A percentile compares a stretch with the other conserved stretches of the same genome.
Evolutionary conservation across 2,113 vertebrate genomes (phyloP).

Genomic region (Haemorhous mexicanus): DNA sequence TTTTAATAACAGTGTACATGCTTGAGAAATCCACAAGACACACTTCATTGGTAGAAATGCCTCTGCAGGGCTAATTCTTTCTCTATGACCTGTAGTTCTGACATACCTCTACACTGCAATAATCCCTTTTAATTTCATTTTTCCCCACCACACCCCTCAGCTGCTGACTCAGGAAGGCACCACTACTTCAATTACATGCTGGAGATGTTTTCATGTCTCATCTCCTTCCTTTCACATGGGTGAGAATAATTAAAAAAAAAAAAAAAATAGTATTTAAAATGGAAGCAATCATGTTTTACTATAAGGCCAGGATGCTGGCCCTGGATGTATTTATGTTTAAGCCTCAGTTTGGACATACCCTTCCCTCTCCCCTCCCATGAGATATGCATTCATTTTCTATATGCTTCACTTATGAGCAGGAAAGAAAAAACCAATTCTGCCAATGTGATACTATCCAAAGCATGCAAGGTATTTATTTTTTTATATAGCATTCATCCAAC

Average conservation of each 20-base stretch:
- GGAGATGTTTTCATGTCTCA: not conserved
- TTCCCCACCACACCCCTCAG: too few species aligned
- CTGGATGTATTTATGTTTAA: not conserved
- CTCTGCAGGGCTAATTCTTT: not conserved
- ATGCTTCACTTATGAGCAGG: not conserved
- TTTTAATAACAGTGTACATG: not conserved
- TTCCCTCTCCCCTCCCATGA: not conserved
- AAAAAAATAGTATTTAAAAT: not conserved
- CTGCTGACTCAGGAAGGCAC: conserved; percentile 1
- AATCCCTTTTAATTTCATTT: not conserved
- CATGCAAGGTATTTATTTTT: not conserved
- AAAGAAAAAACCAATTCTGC: not conserved
- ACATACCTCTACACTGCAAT: not conserved
- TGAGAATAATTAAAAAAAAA: not conserved
- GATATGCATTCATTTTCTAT: not conserved
- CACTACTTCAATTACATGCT: not conserved
- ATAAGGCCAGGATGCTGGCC: not conserved
- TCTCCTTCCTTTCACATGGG: not conserved
- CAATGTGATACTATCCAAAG: not conserved
- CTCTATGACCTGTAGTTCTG: not conserved
- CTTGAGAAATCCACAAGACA: not conserved
- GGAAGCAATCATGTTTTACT: not conserved
- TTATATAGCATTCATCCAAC: not conserved
- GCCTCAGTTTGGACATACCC: accelerated
- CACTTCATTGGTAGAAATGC: not conserved